Percentiles rank a stretch among this genome's conserved stretches.
Evolutionary conservation across 2,888 invertebrate species (phyloP).

Genomic region (Nemotelus nigrinus): DNA sequence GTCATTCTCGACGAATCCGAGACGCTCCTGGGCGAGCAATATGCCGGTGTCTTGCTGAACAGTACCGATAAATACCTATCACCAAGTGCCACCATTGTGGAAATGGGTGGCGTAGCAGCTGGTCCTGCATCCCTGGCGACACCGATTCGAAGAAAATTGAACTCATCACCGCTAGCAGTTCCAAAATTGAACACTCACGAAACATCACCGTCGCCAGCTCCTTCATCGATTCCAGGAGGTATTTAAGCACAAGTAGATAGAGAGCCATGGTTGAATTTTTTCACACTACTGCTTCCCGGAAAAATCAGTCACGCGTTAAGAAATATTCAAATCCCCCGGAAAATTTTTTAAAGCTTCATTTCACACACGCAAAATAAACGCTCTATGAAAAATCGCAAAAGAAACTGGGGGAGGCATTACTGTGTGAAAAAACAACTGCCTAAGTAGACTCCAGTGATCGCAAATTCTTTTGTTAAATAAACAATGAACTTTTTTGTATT

Average conservation of each 20-base stretch:
- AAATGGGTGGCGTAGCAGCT: constrained; percentile 62
- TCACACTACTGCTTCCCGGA: too few species aligned
- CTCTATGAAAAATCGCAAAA: too few species aligned
- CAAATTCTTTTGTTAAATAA: too few species aligned
- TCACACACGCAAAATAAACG: too few species aligned
- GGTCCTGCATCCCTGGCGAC: constrained; percentile 57
- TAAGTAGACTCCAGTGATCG: too few species aligned
- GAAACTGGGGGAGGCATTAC: too few species aligned
- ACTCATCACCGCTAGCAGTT: constrained; percentile 41
- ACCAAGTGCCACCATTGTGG: constrained; percentile 60
- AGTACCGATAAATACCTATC: constrained; percentile 48
- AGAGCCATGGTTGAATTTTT: background rate
- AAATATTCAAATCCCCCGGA: too few species aligned
- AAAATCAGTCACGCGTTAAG: too few species aligned
- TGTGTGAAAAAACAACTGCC: too few species aligned
- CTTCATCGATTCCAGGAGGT: constrained; percentile 45
- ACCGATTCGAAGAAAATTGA: constrained; percentile 48
- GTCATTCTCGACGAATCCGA: constrained; percentile 51
- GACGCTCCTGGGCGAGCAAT: constrained; percentile 48
- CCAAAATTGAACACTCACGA: constrained; percentile 38
- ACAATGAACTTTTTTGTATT: background rate
- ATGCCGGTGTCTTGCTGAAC: constrained; percentile 43
- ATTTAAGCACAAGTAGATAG: background rate
- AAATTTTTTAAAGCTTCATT: too few species aligned
- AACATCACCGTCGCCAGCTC: constrained; percentile 18